phyloP scores from a whole-genome alignment of 2,888 invertebrate genomes.

The Heliconius charithonia region DNA sequence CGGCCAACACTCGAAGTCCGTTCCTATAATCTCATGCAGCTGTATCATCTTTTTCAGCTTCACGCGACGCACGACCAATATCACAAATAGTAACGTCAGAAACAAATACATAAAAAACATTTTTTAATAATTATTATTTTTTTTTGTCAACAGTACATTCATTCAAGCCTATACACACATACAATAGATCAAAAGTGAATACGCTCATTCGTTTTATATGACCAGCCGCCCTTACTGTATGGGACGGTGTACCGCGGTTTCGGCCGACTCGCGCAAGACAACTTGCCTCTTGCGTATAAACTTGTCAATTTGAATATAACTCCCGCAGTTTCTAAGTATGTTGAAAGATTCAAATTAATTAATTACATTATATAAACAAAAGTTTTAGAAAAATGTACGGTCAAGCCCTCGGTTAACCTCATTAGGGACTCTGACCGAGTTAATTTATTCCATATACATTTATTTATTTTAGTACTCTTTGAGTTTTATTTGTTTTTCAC shows the following conservation, averaged over 20 bases:
- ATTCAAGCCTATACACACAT: not conserved
- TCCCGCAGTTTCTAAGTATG: not conserved
- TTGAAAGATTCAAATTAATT: not conserved
- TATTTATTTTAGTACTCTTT: not conserved
- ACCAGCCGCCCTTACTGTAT: not conserved
- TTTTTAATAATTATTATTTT: not conserved
- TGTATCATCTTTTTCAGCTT: slow-evolving; percentile 1
- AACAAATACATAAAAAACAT: slow-evolving; percentile 9
- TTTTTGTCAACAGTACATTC: not conserved
- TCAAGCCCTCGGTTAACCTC: not conserved
- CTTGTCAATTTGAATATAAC: not conserved
- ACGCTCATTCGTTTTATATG: slow-evolving; percentile 2
- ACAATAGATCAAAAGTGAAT: not conserved
- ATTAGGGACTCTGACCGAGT: not conserved
- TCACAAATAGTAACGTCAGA: not conserved
- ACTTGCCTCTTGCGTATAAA: not conserved
- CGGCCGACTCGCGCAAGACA: not conserved
- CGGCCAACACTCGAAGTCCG: not conserved
- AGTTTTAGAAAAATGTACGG: not conserved
- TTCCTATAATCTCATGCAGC: not conserved
- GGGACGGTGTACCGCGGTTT: not conserved
- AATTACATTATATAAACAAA: not conserved
- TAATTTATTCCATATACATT: not conserved
- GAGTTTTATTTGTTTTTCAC: not conserved
- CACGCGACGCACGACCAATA: not conserved